These are phyloP conservation scores for Anser brachyrhynchus DNA, from an alignment of 2,113 vertebrate species.

Conservation along the genomic window DNA sequence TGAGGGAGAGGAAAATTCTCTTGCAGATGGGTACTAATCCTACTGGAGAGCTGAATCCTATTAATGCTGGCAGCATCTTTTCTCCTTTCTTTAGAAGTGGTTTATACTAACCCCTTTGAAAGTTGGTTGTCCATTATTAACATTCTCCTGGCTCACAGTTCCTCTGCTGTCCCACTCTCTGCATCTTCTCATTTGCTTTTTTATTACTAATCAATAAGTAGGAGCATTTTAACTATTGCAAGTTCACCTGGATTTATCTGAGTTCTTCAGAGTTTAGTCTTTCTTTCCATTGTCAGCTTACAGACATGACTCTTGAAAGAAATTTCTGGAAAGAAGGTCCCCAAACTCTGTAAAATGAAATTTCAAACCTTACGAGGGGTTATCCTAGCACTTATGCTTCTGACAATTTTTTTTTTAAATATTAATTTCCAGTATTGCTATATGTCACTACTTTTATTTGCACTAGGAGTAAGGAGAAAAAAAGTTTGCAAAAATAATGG, in stretches of 20 bases:
- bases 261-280: not conserved
- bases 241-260: not conserved
- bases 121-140: not conserved
- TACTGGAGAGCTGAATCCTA: not conserved
- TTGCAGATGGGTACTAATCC: not conserved
- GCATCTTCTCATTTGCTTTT: not conserved
- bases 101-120: not conserved
- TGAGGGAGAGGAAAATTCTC: not conserved
- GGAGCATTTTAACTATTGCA: not conserved
- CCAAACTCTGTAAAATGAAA: not conserved
- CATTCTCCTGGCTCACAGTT: not conserved
- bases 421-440: not conserved
- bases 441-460: not conserved
- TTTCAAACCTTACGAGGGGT: not conserved
- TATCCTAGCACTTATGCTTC: not conserved
- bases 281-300: not conserved
- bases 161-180: not conserved
- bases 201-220: not conserved
- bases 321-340: not conserved
- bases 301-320: not conserved
- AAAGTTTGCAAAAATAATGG: not conserved
- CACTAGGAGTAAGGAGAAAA: not conserved
- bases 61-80: not conserved
- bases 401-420: not conserved
- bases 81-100: not conserved